Base-by-base conservation (phyloP, 2,888 invertebrate species). In the Hermaeophaga mercurialis region DNA sequence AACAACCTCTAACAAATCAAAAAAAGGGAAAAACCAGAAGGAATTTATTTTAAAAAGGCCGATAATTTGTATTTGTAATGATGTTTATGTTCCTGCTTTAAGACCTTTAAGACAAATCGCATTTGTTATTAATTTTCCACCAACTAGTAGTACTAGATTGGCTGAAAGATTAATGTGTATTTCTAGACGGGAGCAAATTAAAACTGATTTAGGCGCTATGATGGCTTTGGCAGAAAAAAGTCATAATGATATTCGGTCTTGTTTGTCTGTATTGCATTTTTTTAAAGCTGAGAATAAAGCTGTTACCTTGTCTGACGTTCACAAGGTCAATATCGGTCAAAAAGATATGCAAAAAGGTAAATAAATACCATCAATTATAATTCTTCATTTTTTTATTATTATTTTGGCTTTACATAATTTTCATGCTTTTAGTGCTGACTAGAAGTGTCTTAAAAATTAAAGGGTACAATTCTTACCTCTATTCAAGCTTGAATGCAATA, bases 41-140 rank as follows among this genome's bases (percentile, higher is more conserved):
- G 76, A 80, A 2, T 81, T 83, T 41, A 79, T 89, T 1, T 78
- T 96, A 48, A 85, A 86, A 62, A 80, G 98, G 46, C 98, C 98
- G 0, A 88, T 99, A 24, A 93, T 99, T 64, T 98, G 97, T 73
- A 97, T 98, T 62, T 99, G 98, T 73, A 99, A 99, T 74, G 96
- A 98, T 73, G 81, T 91, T 67, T 98, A 92, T 71, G 90, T 90
- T 3, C 90, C 95, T 0, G 88, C 96, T 0, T 79, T 99, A 58
- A 83, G 95, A 54, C 86, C 89, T 11, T 78, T 96, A 55, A 85
- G 93, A 56, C 87, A 88, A 64, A 83, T 88, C 33, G 86, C 94
- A 0, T 84, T 93, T 56, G 83, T 91, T 4, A 81, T 95, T 4
- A 86, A 84, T 59, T 89, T 90, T 70, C 84, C 85, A 0, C 82